Evolutionary conservation across 1,140 invertebrate genomes (phyloP), one percentile per base, ranked within the genome.

Genomic region (Brachionus manjavacas): DNA sequence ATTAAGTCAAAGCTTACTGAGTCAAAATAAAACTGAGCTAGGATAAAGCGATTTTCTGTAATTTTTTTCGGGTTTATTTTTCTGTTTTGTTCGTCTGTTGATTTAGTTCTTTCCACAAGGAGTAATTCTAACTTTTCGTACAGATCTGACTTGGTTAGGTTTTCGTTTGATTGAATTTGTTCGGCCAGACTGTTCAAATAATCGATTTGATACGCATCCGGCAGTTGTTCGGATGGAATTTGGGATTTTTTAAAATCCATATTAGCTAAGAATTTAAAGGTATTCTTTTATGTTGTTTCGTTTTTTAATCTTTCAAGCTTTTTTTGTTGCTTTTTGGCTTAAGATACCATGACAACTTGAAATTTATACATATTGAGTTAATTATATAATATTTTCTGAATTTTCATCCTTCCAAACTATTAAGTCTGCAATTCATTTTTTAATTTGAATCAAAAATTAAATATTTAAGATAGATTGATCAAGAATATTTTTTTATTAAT

Each of bases 1-100:
- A 72, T 46, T n/a, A 16, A 25, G 4, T 49, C 9, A 81, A 72
- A 85, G 20, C 39, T 66, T 80, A 89, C 89, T 86, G 88, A 86
- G 76, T 89, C 88, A 87, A 87, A 88, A 76, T 88, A 89, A 60
- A 89, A 87, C 28, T 89, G 85, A 60, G 87, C 89, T 1, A 89
- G 85, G 49, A 89, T 88, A 84, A 90, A 90, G 64, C 86, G 86
- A 68, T 81, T 68, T 23, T 68, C 52, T 39, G 64, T 39, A 9
- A 64, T 52, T 60, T 64, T 16, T 81, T 81, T 81, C 9, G 79
- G 39, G n/a, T 49, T 49, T 49, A 76, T 49, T 76, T 49, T 76
- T 49, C 25, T 76, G 16, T 49, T 49, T 16, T 64, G 1, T 16
- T 81, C 79, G 16, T 68, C 79, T 87, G 86, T 14, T 84, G 86